Base-by-base conservation (phyloP, 2,113 vertebrate species). In the Phylloscopus whistleri region DNA sequence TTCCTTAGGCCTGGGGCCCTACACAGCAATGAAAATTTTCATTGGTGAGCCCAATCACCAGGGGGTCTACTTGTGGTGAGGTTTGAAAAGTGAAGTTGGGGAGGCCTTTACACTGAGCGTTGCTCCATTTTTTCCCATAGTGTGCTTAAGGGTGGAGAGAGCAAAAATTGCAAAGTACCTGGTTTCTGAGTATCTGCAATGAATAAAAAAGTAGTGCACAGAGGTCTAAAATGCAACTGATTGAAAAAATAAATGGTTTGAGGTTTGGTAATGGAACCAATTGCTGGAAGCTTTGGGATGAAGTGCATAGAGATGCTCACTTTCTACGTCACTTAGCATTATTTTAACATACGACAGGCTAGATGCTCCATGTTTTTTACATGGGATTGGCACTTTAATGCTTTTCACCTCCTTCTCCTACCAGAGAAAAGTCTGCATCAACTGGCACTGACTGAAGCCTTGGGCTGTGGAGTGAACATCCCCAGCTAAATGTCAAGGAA, bases 91-190 rank as follows among this genome's bases (percentile, higher is more conserved):
- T 28, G 18, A 63, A 66, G 17, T 0, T 22, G n/a, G 19, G 35
- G 52, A 39, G 16, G 13, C 21, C 20, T 20, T 33, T 19, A 22
- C 11, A 8, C 16, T 15, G 10, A 18, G 7, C 14, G 12, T 26
- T 85, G 31, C 37, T 26, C 18, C 20, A 13, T 62, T 21, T 33
- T 83, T 46, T 49, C 70, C 46, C 5, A 1, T 18, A 2, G 15
- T 62, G 30, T 16, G 5, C 21, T 77, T n/a, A 30, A 69, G 41
- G 10, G 27, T 51, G 15, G 44, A 43, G 22, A 73, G 28, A 83
- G 33, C 23, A 86, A 77, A 70, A 66, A 52, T 46, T 0, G 0
- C 33, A 1, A 27, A 49, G 28, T 43, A 16, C 22, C n/a, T 78
- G 17, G 20, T 88, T 46, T 80, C 28, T 48, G 22, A 58, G 11